These are phyloP conservation scores for Cataglyphis livida DNA, from an alignment of 2,888 invertebrate genomes.

Conservation along the genomic window DNA sequence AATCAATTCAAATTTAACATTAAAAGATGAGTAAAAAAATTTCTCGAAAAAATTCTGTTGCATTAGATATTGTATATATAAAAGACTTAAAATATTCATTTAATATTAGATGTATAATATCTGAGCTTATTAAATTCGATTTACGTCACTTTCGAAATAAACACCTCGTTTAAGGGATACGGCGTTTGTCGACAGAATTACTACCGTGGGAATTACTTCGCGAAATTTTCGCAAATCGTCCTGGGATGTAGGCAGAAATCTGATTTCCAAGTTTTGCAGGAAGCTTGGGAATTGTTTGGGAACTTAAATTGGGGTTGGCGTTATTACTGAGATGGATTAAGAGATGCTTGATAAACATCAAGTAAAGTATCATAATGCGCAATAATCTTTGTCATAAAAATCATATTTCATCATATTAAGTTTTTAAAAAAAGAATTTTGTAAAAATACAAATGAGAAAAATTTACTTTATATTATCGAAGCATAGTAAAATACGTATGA, in stretches of 20 bases:
- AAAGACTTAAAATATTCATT: neutral
- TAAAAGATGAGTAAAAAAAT: neutral
- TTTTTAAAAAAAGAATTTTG: neutral
- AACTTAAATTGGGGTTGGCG: constrained; percentile 41
- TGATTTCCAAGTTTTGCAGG: constrained; percentile 49
- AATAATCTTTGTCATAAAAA: constrained; percentile 16
- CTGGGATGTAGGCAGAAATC: constrained; percentile 44
- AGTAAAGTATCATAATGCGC: neutral
- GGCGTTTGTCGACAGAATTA: constrained; percentile 32
- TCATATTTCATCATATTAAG: constrained; percentile 1
- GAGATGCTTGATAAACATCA: constrained; percentile 41
- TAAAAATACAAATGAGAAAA: neutral
- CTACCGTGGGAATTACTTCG: constrained; percentile 37
- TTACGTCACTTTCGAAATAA: constrained; percentile 29
- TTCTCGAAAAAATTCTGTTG: neutral
- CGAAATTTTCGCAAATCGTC: constrained; percentile 49
- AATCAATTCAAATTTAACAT: neutral
- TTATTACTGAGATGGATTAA: constrained; percentile 40
- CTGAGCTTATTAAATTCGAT: neutral
- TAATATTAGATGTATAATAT: neutral
- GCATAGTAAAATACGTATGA: neutral
- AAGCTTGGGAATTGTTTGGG: constrained; percentile 37
- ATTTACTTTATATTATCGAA: neutral
- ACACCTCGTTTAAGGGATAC: constrained; percentile 39
- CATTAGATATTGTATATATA: neutral